phyloP scores from a whole-genome alignment of 2,797 vertebrate species.

The Sebastiscus albofasciatus region DNA sequence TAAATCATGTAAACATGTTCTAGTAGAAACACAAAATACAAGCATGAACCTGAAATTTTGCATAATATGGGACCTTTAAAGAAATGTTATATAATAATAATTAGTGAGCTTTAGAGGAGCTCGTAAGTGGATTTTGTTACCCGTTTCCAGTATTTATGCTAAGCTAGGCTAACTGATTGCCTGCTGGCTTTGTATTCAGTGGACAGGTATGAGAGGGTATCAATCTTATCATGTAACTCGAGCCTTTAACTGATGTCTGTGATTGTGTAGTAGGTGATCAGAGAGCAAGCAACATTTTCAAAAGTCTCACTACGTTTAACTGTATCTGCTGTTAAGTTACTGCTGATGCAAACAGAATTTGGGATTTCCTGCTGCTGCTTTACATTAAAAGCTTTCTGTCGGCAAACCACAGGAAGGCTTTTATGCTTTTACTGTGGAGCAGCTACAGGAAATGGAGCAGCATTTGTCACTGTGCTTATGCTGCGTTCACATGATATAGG shows the following conservation, averaged over 20 bases:
- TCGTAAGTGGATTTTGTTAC: not conserved
- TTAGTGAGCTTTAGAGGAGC: not conserved
- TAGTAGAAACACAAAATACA: too few species aligned
- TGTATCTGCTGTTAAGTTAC: not conserved
- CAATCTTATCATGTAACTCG: not conserved
- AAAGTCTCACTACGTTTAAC: not conserved
- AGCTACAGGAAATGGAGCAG: conserved; percentile 23
- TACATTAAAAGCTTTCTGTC: conserved; percentile 17
- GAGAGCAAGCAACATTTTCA: not conserved
- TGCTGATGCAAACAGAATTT: not conserved
- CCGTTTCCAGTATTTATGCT: not conserved
- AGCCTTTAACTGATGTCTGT: not conserved
- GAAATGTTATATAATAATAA: not conserved
- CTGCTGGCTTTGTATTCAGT: not conserved
- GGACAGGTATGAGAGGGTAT: not conserved
- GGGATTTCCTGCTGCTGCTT: not conserved
- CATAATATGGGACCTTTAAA: too few species aligned
- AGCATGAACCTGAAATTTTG: too few species aligned
- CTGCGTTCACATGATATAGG: not conserved
- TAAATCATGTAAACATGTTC: too few species aligned
- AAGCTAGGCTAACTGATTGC: not conserved
- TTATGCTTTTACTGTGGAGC: conserved; percentile 31
- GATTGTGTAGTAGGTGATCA: not conserved
- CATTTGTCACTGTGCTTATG: not conserved
- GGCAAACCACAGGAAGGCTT: conserved; percentile 40